Evolutionary conservation across 2,797 vertebrate species (phyloP), one percentile per base, ranked within the genome.

Genomic region (Clarias fuscus): DNA sequence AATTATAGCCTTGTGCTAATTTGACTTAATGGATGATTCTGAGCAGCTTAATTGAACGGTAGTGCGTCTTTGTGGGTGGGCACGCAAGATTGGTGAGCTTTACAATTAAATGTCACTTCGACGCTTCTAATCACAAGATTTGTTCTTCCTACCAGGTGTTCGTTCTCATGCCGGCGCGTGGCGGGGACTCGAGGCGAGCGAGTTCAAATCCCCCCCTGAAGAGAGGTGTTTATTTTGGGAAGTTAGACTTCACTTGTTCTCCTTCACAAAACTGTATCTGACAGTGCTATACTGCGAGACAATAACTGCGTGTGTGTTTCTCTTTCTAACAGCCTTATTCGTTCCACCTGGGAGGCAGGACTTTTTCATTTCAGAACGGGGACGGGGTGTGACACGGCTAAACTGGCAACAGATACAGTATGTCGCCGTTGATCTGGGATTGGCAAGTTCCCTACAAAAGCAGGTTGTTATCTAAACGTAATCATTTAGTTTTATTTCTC

Each of bases 11-110:
- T 82, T 70, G 62, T 7, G 17, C 76, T 81, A 84, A 80, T 87
- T 84, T 59, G 83, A 77, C 77, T 84, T 84, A 81, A 84, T 84
- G 83, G 77, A 87, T 81, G 77, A 87, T 84, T 84, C 77, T 27
- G 33, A 85, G 43, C 77, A 48, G n/a, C 78, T 82, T 85, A 76
- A 87, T 82, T 85, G 78, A 87, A 76, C 59, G 13, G 70, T 76
- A 48, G 61, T 11, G 14, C 53, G 1, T 75, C 61, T 58, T 64
- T 59, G 24, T 62, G 43, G 75, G 83, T 62, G 33, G 33, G n/a
- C 10, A 40, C 56, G 11, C 76, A n/a, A 67, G 80, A 82, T 37
- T 58, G 85, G 70, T 67, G 80, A 82, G 71, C 27, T 40, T 82
- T 73, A 83, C 79, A 76, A 83, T 86, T 86, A 86, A 68, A 86